Percentiles rank a stretch among this genome's conserved stretches.
Evolutionary conservation across 2,888 invertebrate genomes (phyloP).

Genomic region (Scotopteryx bipunctaria): DNA sequence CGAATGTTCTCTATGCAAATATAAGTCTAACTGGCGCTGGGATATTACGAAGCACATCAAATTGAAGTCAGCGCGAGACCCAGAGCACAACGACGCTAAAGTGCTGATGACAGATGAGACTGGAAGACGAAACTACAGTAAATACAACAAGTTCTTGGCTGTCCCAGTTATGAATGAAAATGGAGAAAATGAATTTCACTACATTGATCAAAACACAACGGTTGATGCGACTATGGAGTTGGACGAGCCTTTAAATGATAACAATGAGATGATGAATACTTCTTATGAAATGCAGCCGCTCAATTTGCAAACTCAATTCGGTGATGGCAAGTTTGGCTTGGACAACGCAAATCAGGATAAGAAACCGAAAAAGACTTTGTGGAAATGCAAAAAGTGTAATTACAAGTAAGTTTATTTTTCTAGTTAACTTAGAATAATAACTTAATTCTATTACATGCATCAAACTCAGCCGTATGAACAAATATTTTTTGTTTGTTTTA

Average conservation of each 20-base stretch:
- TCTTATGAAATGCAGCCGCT: conserved; percentile 84
- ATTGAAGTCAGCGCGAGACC: conserved; percentile 93
- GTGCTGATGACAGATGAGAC: conserved; percentile 96
- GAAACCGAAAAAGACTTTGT: conserved; percentile 88
- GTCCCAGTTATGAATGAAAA: conserved; percentile 85
- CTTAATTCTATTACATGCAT: no score
- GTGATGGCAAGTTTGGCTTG: conserved; percentile 57
- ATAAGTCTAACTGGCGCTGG: conserved; percentile 98
- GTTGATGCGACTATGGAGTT: conserved; percentile 72
- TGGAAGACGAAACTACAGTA: conserved; percentile 94
- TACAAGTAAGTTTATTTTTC: conserved; percentile 85
- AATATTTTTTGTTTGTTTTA: no score
- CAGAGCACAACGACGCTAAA: conserved; percentile 90
- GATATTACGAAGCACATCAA: conserved; percentile 98
- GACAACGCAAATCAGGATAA: conserved; percentile 63
- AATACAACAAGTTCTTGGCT: conserved; percentile 93
- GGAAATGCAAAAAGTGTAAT: conserved; percentile 96
- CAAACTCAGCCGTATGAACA: no score
- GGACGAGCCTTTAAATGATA: conserved; percentile 79
- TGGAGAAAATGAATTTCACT: conserved; percentile 77
- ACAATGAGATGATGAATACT: conserved; percentile 60
- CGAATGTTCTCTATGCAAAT: conserved; percentile 96
- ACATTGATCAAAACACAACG: conserved; percentile 65
- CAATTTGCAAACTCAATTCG: conserved; percentile 78
- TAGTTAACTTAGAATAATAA: no score